Percentiles rank a stretch among this genome's conserved stretches.
These are phyloP conservation scores for Grus americana DNA, from an alignment of 2,113 vertebrate genomes.

Conservation along the genomic window DNA sequence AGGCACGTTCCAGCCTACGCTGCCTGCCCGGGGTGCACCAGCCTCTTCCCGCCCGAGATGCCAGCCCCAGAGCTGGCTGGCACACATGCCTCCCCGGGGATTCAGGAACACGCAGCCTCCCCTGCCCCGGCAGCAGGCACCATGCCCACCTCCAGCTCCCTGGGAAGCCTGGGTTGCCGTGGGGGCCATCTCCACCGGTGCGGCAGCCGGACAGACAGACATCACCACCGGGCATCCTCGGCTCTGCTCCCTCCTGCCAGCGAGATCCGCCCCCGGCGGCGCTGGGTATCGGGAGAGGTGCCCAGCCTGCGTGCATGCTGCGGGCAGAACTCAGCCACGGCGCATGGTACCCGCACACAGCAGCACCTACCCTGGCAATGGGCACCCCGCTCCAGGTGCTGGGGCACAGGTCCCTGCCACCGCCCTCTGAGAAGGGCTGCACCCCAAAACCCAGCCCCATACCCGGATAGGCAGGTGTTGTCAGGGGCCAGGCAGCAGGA, in stretches of 20 bases:
- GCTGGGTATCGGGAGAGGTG: neutral
- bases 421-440: neutral
- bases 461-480: fast-evolving
- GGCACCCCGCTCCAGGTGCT: neutral
- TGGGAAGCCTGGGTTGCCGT: neutral
- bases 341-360: neutral
- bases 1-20: conserved; percentile 33
- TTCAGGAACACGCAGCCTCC: neutral
- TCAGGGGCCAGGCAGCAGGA: neutral
- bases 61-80: conserved; percentile 26
- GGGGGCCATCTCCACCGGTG: neutral
- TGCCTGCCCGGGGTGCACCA: neutral
- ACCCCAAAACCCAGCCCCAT: neutral
- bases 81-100: neutral
- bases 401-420: neutral
- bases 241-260: neutral
- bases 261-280: neutral
- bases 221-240: neutral
- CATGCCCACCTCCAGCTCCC: conserved; percentile 1
- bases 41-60: conserved; percentile 21
- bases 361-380: neutral
- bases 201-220: neutral
- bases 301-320: neutral
- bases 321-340: fast-evolving
- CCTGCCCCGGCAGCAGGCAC: neutral